Percentiles rank a stretch among this genome's conserved stretches.
Evolutionary conservation across 2,797 vertebrate species (phyloP).

Genomic region (Apodemus agrarius): DNA sequence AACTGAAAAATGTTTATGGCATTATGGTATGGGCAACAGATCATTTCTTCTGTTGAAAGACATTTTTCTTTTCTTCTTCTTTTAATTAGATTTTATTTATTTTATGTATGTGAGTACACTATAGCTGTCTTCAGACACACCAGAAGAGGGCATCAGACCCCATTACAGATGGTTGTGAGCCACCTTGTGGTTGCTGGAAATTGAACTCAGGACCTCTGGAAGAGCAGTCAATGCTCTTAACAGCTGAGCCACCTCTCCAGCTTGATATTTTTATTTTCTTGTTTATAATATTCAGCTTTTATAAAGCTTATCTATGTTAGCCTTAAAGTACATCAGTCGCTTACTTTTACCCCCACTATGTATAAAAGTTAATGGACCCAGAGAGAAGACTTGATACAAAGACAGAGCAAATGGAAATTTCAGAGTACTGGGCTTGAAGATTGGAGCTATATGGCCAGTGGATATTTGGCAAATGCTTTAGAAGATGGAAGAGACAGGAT

Average conservation of each 20-base stretch:
- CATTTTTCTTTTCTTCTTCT: not conserved
- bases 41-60: not conserved
- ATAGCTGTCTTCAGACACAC: no score
- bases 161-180: no score
- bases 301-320: not conserved
- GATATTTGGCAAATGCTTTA: not conserved
- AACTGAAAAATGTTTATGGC: slow-evolving; percentile 28
- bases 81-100: no score
- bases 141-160: no score
- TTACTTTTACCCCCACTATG: not conserved
- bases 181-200: no score
- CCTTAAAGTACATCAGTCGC: not conserved
- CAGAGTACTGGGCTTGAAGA: not conserved
- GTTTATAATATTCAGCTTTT: not conserved
- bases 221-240: no score
- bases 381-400: not conserved
- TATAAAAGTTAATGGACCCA: not conserved
- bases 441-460: no score
- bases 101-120: no score
- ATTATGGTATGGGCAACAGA: not conserved
- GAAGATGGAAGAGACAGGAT: not conserved
- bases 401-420: not conserved
- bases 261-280: not conserved
- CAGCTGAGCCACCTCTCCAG: no score
- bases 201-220: no score